Conservation (phyloP, 2,113 vertebrate species). For the Taurulus bubalis region DNA sequence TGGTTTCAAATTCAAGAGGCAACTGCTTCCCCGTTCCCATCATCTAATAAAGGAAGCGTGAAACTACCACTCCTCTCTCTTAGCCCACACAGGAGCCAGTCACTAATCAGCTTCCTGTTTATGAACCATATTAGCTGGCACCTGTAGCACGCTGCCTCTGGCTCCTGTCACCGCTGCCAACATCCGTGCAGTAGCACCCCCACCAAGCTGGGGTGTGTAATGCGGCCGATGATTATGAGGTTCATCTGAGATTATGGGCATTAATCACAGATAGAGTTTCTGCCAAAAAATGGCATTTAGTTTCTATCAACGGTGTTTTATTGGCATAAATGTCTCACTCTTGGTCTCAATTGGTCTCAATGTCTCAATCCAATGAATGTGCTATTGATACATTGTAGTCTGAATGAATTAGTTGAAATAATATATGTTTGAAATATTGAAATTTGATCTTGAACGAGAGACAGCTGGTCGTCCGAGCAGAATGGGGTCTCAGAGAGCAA, state of each 20-base stretch:
- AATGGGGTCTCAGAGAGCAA: constrained; percentile 16
- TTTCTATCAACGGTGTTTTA: constrained; percentile 2
- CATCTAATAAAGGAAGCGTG: constrained; percentile 36
- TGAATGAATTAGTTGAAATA: constrained; percentile 8
- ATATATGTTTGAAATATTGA: constrained; percentile 14
- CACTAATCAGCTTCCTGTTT: constrained; percentile 55
- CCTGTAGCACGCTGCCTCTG: constrained; percentile 38
- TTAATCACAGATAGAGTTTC: constrained; percentile 32
- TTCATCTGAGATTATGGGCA: constrained; percentile 38
- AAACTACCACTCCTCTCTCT: constrained; percentile 35
- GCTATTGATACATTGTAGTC: not conserved
- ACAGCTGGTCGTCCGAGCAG: not conserved
- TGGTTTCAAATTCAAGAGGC: constrained; percentile 27
- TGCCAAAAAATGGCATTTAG: constrained; percentile 23
- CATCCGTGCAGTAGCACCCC: constrained; percentile 5
- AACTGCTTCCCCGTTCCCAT: constrained; percentile 8
- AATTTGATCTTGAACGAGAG: constrained; percentile 33
- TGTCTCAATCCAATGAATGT: not conserved
- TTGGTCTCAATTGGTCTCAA: not conserved
- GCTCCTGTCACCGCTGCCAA: constrained; percentile 32
- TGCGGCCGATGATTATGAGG: constrained; percentile 21
- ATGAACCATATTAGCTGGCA: constrained; percentile 60
- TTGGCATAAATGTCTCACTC: not conserved
- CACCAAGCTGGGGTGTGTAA: constrained; percentile 13
- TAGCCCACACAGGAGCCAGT: constrained; percentile 22